A percentile compares a stretch with the other conserved stretches of the same genome.
Conservation (phyloP, 2,113 vertebrate genomes). For the Forbesichthys papilliferus region DNA sequence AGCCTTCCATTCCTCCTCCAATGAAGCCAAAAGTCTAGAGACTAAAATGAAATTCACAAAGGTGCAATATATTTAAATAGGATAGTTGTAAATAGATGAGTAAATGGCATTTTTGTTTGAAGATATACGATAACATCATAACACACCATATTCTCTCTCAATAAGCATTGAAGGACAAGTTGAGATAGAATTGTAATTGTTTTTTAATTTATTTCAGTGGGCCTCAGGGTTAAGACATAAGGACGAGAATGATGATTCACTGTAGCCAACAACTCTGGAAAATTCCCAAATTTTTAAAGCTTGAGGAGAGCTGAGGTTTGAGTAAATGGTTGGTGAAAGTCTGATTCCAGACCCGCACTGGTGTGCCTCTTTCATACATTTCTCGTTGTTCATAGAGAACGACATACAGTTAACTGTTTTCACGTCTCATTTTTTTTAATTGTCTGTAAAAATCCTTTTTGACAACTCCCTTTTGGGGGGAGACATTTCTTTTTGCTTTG, state of each 20-base stretch:
- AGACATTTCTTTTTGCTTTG: constrained; percentile 7
- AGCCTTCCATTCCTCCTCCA: constrained; percentile 16
- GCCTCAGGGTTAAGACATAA: neutral
- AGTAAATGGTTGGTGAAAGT: constrained; percentile 16
- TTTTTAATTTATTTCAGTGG: neutral
- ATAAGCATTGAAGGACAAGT: neutral
- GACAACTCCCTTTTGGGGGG: constrained; percentile 1
- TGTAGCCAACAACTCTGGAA: neutral
- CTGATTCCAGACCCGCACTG: constrained; percentile 16
- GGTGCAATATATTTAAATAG: neutral
- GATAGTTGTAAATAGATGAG: neutral
- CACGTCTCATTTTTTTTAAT: neutral
- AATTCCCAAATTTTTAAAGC: constrained; percentile 11
- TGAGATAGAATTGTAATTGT: neutral
- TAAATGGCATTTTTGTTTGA: neutral
- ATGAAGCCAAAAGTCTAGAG: constrained; percentile 36
- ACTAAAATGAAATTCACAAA: constrained; percentile 24
- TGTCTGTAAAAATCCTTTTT: neutral
- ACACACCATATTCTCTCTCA: too few species aligned
- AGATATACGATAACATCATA: too few species aligned
- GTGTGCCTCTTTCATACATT: neutral
- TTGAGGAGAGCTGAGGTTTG: neutral
- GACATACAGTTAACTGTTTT: neutral
- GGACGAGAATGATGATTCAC: constrained; percentile 5
- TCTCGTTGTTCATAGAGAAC: constrained; percentile 26